Conservation (phyloP, 2,888 invertebrate species). For the Stratiomys singularior region DNA sequence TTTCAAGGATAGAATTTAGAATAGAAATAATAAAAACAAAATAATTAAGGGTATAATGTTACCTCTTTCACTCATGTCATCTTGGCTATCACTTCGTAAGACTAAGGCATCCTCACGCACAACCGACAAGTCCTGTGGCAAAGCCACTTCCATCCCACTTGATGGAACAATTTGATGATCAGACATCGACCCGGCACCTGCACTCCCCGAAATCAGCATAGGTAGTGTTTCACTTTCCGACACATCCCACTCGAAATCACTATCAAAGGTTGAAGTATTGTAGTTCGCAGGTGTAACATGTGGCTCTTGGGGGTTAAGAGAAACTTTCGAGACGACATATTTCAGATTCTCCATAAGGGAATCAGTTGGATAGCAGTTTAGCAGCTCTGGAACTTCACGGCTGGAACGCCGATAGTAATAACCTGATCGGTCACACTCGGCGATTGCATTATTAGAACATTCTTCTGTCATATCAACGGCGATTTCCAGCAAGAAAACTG, state of each 20-base stretch:
- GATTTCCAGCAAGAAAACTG: conserved; percentile 87
- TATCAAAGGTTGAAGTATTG: conserved; percentile 71
- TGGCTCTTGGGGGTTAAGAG: conserved; percentile 69
- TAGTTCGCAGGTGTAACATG: conserved; percentile 70
- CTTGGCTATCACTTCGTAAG: conserved; percentile 60
- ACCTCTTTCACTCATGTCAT: conserved; percentile 57
- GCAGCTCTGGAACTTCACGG: conserved; percentile 62
- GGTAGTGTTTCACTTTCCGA: conserved; percentile 70
- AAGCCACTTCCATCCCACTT: conserved; percentile 64
- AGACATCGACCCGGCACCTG: conserved; percentile 46
- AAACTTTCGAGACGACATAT: conserved; percentile 73
- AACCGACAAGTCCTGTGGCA: conserved; percentile 65
- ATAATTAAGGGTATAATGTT: conserved; percentile 48
- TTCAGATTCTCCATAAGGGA: conserved; percentile 81
- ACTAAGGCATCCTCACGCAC: conserved; percentile 64
- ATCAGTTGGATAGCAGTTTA: conserved; percentile 78
- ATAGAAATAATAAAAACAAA: too few species aligned
- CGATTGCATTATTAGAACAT: conserved; percentile 55
- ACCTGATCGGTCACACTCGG: conserved; percentile 52
- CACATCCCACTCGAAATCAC: conserved; percentile 82
- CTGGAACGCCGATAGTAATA: conserved; percentile 57
- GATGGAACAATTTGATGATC: conserved; percentile 56
- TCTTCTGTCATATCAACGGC: conserved; percentile 71
- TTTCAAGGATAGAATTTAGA: too few species aligned
- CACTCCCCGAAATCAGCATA: conserved; percentile 62